Evolutionary conservation across 2,797 vertebrate genomes (phyloP).

Genomic region (Apogon talboti): DNA sequence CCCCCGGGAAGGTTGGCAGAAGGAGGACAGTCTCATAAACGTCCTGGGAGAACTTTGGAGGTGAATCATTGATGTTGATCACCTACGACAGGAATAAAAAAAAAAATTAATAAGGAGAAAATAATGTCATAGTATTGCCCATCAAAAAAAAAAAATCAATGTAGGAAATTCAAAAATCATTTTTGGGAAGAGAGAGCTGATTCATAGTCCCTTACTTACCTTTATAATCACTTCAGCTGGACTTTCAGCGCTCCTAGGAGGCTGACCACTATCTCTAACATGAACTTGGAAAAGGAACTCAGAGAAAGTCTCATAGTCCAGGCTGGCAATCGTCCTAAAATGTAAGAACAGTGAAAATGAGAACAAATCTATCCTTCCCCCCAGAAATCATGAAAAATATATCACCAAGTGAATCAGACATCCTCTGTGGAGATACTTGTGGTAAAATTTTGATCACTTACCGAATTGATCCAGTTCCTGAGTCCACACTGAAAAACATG

Average conservation of each 20-base stretch:
- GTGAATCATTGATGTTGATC: slow-evolving; percentile 96
- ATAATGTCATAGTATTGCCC: background rate
- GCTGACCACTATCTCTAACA: slow-evolving; percentile 91
- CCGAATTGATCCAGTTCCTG: slow-evolving; percentile 93
- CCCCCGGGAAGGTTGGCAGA: slow-evolving; percentile 91
- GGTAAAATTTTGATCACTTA: slow-evolving; percentile 29
- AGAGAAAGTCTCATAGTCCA: slow-evolving; percentile 93
- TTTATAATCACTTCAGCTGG: slow-evolving; percentile 92
- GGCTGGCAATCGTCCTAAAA: slow-evolving; percentile 85
- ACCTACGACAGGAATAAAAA: slow-evolving; percentile 68
- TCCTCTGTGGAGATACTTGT: background rate
- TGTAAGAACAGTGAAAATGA: slow-evolving; percentile 12
- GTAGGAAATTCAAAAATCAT: slow-evolving; percentile 17
- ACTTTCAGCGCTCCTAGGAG: slow-evolving; percentile 86
- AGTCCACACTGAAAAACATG: slow-evolving; percentile 93
- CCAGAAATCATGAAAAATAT: background rate
- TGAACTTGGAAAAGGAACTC: slow-evolving; percentile 92
- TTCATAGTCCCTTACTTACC: slow-evolving; percentile 63
- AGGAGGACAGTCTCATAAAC: slow-evolving; percentile 90
- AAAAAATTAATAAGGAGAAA: slow-evolving; percentile 12
- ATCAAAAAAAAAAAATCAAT: slow-evolving; percentile 8
- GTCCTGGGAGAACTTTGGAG: slow-evolving; percentile 90
- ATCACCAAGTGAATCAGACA: slow-evolving; percentile 7
- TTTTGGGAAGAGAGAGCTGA: slow-evolving; percentile 5
- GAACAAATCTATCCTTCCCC: background rate